Percentiles rank a stretch among this genome's conserved stretches.
phyloP scores from a whole-genome alignment of 2,888 invertebrate genomes.

The Netelia inedita region DNA sequence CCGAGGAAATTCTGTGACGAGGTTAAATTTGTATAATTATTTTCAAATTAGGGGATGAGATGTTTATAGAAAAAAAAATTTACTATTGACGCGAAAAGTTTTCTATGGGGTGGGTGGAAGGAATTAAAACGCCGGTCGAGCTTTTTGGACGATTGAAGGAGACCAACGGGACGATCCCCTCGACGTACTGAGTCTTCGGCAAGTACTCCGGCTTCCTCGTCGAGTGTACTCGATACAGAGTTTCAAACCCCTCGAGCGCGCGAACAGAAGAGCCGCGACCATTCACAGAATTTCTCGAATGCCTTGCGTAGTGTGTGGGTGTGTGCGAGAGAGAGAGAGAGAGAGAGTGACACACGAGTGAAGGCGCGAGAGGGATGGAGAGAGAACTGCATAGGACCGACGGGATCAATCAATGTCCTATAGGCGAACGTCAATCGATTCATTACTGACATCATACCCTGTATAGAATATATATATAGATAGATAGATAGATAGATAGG shows the following conservation, averaged over 20 bases:
- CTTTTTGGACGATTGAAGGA: neutral
- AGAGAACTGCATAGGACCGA: constrained; percentile 2
- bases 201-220: constrained; percentile 20
- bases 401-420: constrained; percentile 33
- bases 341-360: neutral
- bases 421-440: constrained; percentile 35
- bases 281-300: constrained; percentile 24
- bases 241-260: constrained; percentile 36
- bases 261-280: constrained; percentile 30
- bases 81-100: neutral
- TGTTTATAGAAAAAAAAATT: neutral
- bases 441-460: constrained; percentile 21
- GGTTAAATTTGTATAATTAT: neutral
- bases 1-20: too few species aligned
- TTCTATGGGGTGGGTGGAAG: neutral
- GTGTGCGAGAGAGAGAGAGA: neutral
- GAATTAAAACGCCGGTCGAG: constrained; percentile 12
- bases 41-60: neutral
- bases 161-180: constrained; percentile 16
- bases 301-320: constrained; percentile 1
- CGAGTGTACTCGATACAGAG: constrained; percentile 26
- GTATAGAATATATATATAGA: neutral
- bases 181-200: constrained; percentile 28
- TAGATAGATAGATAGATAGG: neutral
- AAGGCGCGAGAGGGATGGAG: neutral